Evolutionary conservation across 2,113 vertebrate genomes (phyloP).

Genomic region (Uria lomvia): DNA sequence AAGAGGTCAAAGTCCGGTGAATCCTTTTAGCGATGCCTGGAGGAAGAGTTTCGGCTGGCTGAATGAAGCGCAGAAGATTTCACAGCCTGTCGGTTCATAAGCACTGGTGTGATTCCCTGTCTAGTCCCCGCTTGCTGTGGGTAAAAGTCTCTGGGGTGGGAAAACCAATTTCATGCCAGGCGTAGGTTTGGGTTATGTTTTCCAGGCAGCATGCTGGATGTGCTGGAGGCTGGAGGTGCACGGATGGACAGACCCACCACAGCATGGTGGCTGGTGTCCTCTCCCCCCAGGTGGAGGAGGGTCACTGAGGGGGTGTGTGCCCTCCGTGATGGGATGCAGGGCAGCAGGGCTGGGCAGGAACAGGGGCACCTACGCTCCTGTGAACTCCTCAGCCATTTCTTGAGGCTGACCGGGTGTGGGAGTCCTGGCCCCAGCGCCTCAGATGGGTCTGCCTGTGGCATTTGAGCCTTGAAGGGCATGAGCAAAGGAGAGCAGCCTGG

Average conservation of each 20-base stretch:
- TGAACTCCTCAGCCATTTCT: background rate
- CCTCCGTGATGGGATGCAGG: fast-evolving
- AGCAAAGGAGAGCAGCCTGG: background rate
- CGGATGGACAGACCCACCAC: background rate
- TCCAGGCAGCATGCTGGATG: background rate
- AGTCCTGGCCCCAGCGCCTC: background rate
- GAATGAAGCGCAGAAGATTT: background rate
- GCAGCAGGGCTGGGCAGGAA: background rate
- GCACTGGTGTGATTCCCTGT: background rate
- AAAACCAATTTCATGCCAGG: background rate
- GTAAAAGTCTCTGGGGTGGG: background rate
- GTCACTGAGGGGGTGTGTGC: background rate
- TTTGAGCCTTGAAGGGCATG: background rate
- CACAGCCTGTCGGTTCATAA: background rate
- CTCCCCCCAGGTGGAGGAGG: background rate
- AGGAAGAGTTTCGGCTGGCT: background rate
- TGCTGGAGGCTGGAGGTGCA: background rate
- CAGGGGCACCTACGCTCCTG: background rate
- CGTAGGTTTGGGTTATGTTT: background rate
- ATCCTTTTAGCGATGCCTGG: background rate
- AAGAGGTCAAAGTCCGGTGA: background rate
- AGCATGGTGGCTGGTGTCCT: background rate
- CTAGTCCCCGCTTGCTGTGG: background rate
- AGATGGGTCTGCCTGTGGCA: background rate
- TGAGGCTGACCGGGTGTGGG: background rate